Evolutionary conservation across 2,113 vertebrate genomes (phyloP), one percentile per base, ranked within the genome.

Genomic region (Sapayoa aenigma): DNA sequence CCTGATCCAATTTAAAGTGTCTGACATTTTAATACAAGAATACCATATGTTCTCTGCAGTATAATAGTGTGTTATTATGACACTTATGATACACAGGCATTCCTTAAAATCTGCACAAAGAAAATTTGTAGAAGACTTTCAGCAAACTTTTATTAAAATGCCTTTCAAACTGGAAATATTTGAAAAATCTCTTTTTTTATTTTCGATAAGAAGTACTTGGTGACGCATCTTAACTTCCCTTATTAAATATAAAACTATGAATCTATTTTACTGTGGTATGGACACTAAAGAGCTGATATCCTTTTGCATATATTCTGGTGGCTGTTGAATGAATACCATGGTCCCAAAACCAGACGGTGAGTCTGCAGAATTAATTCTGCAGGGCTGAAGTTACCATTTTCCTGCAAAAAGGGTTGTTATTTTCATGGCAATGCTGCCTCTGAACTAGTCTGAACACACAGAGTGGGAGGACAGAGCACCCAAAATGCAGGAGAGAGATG

Each of bases 381-480:
- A 55, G 49, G 30, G 30, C 47, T 47, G 52, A 47, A 52, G 27
- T 25, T 7, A 22, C 5, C 9, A 1, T 33, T 75, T 49, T 42
- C 24, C 44, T 35, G 22, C 52, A 21, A 25, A 81, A 37, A 50
- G 23, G 7, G 16, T 66, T 15, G 12, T 67, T 33, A 25, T 53
- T 62, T 28, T 63, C 27, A 14, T 5, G 33, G 12, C 39, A 56
- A 5, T 19, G 50, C 30, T 83, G 35, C 21, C 28, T 65, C 31
- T 59, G 12, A 37, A 41, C 3, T 3, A 14, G 24, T 27, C 30
- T 13, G 75, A 42, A 11, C 12, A 14, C 9, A 24, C 0, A 7
- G 59, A 9, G 20, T 5, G 9, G 2, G 14, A 12, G 7, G 13
- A 9, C 0, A 1, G 16, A 66, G n/a, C 67, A 53, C 27, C 33